Conservation (phyloP, 2,888 invertebrate genomes). For the Odontomyia ornata region DNA sequence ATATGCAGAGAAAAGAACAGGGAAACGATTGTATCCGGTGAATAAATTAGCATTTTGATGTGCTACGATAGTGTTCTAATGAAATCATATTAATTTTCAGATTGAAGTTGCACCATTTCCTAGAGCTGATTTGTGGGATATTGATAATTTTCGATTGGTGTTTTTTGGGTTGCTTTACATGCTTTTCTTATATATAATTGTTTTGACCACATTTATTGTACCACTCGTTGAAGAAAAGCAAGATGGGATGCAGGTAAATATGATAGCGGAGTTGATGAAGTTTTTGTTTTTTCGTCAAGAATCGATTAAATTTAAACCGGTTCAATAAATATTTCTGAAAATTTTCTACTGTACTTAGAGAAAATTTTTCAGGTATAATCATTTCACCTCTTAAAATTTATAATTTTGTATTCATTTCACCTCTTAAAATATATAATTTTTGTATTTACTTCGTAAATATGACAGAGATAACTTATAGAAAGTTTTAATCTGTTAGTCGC, state of each 20-base stretch:
- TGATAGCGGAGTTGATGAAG: no score
- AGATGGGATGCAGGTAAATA: constrained; percentile 67
- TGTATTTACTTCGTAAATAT: no score
- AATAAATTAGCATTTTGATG: neutral
- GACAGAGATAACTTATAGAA: no score
- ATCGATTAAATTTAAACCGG: no score
- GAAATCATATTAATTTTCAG: constrained; percentile 40
- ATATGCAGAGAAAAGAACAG: constrained; percentile 63
- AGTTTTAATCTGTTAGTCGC: no score
- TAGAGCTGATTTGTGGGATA: constrained; percentile 52
- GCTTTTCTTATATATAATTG: constrained; percentile 56
- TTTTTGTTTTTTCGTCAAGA: no score
- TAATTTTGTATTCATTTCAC: no score
- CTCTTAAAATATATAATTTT: no score
- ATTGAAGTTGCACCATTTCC: constrained; percentile 56
- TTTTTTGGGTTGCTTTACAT: constrained; percentile 57
- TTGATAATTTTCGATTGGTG: constrained; percentile 55
- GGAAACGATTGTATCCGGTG: constrained; percentile 50
- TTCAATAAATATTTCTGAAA: no score
- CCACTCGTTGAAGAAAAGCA: constrained; percentile 70
- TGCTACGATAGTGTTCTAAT: neutral
- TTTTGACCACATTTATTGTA: constrained; percentile 64
- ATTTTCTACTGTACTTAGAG: no score
- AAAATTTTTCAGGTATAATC: no score
- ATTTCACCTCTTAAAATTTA: no score